Evolutionary conservation across 2,888 invertebrate species (phyloP).

Genomic region (Coremacera marginata): DNA sequence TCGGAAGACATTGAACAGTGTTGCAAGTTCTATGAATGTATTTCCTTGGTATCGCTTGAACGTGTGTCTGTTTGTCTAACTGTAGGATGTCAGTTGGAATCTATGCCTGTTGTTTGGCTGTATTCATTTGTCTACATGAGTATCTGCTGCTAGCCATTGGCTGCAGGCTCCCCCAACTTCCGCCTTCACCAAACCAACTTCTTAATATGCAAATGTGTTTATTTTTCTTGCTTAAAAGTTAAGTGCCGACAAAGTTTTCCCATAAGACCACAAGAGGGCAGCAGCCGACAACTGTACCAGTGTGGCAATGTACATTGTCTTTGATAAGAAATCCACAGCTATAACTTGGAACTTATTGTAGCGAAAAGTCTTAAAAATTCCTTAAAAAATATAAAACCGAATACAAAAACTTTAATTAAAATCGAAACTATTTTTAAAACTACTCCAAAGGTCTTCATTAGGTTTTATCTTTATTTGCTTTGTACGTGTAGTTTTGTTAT

Average conservation of each 20-base stretch:
- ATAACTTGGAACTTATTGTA: not conserved
- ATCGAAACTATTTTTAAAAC: too few species aligned
- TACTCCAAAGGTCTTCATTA: too few species aligned
- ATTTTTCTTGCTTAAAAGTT: conserved; percentile 12
- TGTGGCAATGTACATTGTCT: not conserved
- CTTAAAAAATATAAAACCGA: not conserved
- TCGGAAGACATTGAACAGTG: not conserved
- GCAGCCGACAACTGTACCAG: not conserved
- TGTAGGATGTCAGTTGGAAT: not conserved
- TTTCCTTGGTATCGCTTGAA: not conserved
- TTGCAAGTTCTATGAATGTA: not conserved
- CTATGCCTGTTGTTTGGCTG: not conserved
- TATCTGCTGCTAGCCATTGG: not conserved
- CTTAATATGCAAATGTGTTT: conserved; percentile 23
- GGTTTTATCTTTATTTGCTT: too few species aligned
- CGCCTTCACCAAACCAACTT: not conserved
- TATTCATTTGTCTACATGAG: conserved; percentile 16
- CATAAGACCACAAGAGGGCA: not conserved
- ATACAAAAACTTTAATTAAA: not conserved
- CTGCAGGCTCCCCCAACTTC: not conserved
- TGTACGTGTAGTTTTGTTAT: too few species aligned
- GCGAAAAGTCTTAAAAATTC: not conserved
- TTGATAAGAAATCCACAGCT: conserved; percentile 1
- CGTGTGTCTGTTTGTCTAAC: not conserved
- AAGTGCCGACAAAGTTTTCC: conserved; percentile 6